These are phyloP conservation scores for Caenorhabditis sp. DNA, from an alignment of 2,888 invertebrate genomes.

Conservation along the genomic window DNA sequence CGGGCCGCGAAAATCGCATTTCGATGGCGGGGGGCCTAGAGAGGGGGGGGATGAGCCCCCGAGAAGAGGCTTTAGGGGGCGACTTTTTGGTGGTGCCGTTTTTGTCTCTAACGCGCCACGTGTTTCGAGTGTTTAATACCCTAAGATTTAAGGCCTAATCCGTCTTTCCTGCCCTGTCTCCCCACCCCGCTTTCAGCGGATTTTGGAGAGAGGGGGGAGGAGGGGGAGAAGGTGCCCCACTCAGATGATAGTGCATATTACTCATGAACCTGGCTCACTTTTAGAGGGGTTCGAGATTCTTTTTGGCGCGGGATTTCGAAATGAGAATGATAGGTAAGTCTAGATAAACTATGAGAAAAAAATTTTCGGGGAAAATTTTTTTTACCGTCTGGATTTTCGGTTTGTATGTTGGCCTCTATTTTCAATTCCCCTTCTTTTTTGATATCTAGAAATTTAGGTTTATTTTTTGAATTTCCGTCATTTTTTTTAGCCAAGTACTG, in stretches of 20 bases:
- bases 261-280: not conserved
- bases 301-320: too few relatives aligned
- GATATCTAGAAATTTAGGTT: not conserved
- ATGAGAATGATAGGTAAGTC: not conserved
- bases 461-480: not conserved
- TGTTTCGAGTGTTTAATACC: conserved; percentile 67
- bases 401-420: not conserved
- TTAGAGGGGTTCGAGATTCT: too few relatives aligned
- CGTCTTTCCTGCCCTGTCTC: not conserved
- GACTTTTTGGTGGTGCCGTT: not conserved
- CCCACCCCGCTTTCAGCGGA: conserved; percentile 13
- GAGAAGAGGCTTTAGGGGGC: conserved; percentile 12
- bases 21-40: too few relatives aligned
- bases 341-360: too few relatives aligned
- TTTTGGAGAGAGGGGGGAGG: conserved; percentile 2
- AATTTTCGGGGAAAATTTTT: too few relatives aligned
- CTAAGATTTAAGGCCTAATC: conserved; percentile 68
- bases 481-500: too few relatives aligned
- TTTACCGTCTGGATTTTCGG: too few relatives aligned
- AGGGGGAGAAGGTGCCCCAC: not conserved
- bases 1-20: conserved; percentile 62
- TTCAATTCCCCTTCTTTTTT: not conserved
- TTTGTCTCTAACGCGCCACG: not conserved
- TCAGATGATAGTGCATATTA: not conserved
- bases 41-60: conserved; percentile 62